These are phyloP conservation scores for Geopemphigus sp. DNA, from an alignment of 1,140 invertebrate species.

Conservation along the genomic window DNA sequence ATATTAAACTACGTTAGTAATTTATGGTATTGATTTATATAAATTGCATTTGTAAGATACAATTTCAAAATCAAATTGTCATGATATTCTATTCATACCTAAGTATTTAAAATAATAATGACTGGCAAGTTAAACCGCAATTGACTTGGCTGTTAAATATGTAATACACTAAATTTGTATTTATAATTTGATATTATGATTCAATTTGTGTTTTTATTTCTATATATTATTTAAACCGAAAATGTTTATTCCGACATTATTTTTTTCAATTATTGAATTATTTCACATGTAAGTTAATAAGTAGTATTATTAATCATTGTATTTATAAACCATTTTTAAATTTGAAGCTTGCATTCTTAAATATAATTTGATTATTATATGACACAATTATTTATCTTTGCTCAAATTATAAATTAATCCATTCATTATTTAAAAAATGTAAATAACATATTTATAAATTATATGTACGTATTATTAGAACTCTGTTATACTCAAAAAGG, in stretches of 20 bases:
- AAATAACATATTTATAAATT: no score
- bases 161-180: no score
- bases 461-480: no score
- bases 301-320: background rate
- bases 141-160: no score
- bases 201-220: conserved; percentile 10
- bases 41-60: background rate
- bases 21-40: background rate
- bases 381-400: background rate
- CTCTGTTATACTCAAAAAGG: no score
- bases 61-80: background rate
- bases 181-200: background rate
- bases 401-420: background rate
- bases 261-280: background rate
- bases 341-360: background rate
- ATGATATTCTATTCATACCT: no score
- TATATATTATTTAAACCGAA: background rate
- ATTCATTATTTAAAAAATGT: no score
- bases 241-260: background rate
- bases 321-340: no score
- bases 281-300: background rate
- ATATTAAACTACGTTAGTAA: background rate
- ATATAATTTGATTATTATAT: background rate
- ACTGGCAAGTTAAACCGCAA: no score
- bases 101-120: no score